Evolutionary conservation across 2,888 invertebrate species (phyloP).

Genomic region (Amblyjoppa fuscipennis): DNA sequence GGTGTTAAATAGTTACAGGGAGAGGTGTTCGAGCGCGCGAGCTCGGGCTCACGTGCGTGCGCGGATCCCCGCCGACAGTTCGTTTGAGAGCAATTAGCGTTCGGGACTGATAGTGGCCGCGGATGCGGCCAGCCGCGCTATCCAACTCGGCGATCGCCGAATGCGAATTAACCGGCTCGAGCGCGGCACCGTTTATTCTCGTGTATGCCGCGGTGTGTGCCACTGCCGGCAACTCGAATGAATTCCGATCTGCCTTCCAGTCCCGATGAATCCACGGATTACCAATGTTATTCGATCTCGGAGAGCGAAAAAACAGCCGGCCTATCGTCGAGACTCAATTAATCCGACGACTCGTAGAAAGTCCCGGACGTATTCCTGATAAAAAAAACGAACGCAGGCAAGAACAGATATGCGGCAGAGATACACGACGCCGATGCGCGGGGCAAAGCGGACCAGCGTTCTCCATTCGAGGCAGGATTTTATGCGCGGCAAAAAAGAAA

Average conservation of each 20-base stretch:
- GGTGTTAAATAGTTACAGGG: slow-evolving; percentile 26
- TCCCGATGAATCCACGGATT: slow-evolving; percentile 58
- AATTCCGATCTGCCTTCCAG: slow-evolving; percentile 46
- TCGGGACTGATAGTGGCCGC: slow-evolving; percentile 75
- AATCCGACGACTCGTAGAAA: background rate
- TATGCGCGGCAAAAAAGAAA: background rate
- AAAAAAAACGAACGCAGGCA: background rate
- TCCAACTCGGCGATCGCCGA: slow-evolving; percentile 70
- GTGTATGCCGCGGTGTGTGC: slow-evolving; percentile 45
- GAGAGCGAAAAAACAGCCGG: background rate
- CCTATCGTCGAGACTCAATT: background rate
- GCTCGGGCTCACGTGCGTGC: slow-evolving; percentile 66
- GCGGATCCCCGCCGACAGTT: slow-evolving; percentile 83
- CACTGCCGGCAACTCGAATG: slow-evolving; percentile 49
- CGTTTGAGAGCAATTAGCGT: slow-evolving; percentile 84
- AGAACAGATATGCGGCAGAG: slow-evolving; percentile 26
- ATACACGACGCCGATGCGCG: background rate
- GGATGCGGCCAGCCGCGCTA: slow-evolving; percentile 76
- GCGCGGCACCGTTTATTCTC: slow-evolving; percentile 48
- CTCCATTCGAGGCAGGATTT: background rate
- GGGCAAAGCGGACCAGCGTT: background rate
- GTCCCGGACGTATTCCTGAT: background rate
- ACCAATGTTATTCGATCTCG: background rate
- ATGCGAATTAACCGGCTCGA: slow-evolving; percentile 67
- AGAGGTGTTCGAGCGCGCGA: slow-evolving; percentile 60